These are phyloP conservation scores for Apteryx owenii DNA, from an alignment of 2,113 vertebrate genomes.

Conservation along the genomic window DNA sequence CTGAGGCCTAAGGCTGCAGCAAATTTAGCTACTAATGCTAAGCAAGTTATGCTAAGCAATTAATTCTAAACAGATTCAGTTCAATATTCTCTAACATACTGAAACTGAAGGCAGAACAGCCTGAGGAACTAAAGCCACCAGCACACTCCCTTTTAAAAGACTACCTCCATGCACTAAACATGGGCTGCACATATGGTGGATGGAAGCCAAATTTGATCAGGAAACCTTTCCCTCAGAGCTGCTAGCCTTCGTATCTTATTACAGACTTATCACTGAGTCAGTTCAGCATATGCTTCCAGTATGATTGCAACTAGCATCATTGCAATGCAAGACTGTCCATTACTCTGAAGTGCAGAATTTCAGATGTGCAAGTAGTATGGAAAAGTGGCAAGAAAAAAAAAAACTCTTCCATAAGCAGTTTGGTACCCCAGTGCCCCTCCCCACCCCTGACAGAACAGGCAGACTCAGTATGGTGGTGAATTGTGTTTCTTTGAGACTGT, in stretches of 20 bases:
- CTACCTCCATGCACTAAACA: too few relatives aligned
- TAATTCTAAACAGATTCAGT: too few relatives aligned
- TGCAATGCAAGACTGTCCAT: neutral
- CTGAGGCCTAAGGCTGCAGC: too few relatives aligned
- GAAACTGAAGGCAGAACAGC: neutral
- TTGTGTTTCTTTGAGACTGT: slow-evolving; percentile 47
- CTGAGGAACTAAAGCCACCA: neutral
- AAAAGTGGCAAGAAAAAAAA: neutral
- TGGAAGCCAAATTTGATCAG: neutral
- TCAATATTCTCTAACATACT: neutral
- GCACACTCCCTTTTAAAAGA: neutral
- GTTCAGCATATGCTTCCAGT: neutral
- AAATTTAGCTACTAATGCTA: too few relatives aligned
- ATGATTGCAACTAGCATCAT: neutral
- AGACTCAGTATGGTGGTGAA: slow-evolving; percentile 45
- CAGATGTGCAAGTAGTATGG: neutral
- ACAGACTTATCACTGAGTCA: neutral
- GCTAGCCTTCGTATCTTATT: neutral
- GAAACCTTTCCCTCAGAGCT: neutral
- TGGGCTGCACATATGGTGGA: neutral
- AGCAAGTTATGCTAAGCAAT: too few relatives aligned
- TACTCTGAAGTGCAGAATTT: neutral
- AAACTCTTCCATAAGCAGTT: neutral
- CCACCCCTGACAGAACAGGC: slow-evolving; percentile 36
- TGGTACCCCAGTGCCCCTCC: neutral